Evolutionary conservation across 2,797 vertebrate genomes (phyloP).

Genomic region (Pelodytes ibericus): DNA sequence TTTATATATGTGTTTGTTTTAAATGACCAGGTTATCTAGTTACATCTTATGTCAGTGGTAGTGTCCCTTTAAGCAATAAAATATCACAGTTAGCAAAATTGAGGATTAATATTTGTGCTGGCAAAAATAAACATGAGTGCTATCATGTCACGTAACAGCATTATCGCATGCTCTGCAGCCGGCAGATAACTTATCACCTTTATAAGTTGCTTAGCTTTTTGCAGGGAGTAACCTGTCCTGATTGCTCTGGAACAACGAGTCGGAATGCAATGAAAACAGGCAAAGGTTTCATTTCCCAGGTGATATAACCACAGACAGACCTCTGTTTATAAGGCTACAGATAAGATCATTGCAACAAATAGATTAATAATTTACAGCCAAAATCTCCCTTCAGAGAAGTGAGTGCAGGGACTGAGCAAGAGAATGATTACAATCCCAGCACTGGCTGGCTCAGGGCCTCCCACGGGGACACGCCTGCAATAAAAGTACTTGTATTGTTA

Average conservation of each 20-base stretch:
- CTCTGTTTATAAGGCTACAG: slow-evolving; percentile 17
- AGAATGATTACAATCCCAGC: background rate
- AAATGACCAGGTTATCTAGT: too few species aligned
- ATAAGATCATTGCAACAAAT: slow-evolving; percentile 34
- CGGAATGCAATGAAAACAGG: slow-evolving; percentile 12
- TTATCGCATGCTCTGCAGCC: slow-evolving; percentile 1
- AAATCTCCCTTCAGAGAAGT: slow-evolving; percentile 25
- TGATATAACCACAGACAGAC: slow-evolving; percentile 20
- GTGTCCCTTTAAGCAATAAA: too few species aligned
- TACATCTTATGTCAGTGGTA: too few species aligned
- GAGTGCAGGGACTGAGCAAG: slow-evolving; percentile 3
- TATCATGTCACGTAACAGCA: slow-evolving; percentile 16
- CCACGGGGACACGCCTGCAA: background rate
- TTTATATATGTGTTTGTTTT: too few species aligned
- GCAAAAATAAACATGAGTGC: background rate
- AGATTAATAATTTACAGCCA: slow-evolving; percentile 51
- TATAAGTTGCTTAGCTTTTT: background rate
- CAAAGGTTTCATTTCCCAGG: slow-evolving; percentile 35
- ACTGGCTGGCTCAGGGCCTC: background rate
- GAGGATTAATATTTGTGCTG: too few species aligned
- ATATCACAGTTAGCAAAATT: too few species aligned
- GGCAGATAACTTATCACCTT: background rate
- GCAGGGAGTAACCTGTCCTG: background rate
- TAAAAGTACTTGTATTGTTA: background rate
- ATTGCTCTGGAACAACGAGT: slow-evolving; percentile 10